Evolutionary conservation across 2,113 vertebrate genomes (phyloP).

Genomic region (Phylloscopus trochiloides): DNA sequence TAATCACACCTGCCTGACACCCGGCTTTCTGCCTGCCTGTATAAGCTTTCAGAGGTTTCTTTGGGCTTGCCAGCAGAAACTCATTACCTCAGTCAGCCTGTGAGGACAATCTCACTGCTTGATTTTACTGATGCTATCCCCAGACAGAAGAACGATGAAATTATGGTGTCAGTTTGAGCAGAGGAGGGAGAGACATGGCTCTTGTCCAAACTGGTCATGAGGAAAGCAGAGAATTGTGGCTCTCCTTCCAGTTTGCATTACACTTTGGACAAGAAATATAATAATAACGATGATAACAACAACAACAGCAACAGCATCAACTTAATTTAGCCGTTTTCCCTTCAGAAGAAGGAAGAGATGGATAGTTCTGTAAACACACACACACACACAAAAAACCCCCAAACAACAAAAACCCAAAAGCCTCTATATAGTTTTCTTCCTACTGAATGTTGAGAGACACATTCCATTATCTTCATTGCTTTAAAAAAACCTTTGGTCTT

Average conservation of each 20-base stretch:
- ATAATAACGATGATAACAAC: neutral
- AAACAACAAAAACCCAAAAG: fast-evolving
- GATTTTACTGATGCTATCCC: neutral
- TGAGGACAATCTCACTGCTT: neutral
- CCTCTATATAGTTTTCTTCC: neutral
- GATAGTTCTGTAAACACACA: neutral
- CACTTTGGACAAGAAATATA: neutral
- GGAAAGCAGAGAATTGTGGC: neutral
- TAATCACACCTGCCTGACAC: neutral
- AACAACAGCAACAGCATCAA: neutral
- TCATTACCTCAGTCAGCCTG: neutral
- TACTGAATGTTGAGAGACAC: neutral
- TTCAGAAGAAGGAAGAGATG: neutral
- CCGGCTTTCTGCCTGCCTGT: neutral
- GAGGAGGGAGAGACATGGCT: neutral
- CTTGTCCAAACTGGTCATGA: neutral
- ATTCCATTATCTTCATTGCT: neutral
- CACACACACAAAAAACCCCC: too few species aligned
- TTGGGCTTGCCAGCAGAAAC: neutral
- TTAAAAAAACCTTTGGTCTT: neutral
- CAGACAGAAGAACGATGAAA: neutral
- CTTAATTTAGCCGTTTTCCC: neutral
- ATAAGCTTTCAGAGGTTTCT: neutral
- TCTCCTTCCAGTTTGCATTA: neutral
- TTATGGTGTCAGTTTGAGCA: neutral